Evolutionary conservation across 2,113 vertebrate species (phyloP), one percentile per base, ranked within the genome.

Genomic region (Platysternon megacephalum): DNA sequence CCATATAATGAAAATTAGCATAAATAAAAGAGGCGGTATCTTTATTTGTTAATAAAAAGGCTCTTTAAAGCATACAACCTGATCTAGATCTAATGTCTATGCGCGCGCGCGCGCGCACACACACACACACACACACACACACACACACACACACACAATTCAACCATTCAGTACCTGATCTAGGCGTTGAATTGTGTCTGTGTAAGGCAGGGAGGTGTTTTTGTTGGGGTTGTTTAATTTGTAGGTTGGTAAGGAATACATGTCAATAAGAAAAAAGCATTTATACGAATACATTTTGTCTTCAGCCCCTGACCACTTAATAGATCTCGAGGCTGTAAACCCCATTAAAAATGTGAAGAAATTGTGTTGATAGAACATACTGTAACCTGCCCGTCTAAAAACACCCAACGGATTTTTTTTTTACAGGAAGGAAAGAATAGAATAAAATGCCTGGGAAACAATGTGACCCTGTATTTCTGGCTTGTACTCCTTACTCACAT

Each of bases 91-190:
- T 13, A 21, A 44, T 28, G 0, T 42, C 11, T 0, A 0, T 6
- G 51, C 1, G 9, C 44, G 68, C 17, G 6, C 52, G 8, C 21
- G 3, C 52, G 4, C 11, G 11, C n/a, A n/a, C n/a, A n/a, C n/a
- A n/a, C n/a, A n/a, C n/a, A n/a, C n/a, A n/a, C n/a, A 0, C 1
- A 4, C 0, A 51, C n/a, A n/a, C 90, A 8, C 13, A 19, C 56
- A 46, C 49, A 42, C 44, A 39, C 80, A 13, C 79, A 39, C 80
- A 83, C 65, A 74, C n/a, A 72, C 35, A n/a, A 39, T 19, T 8
- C 61, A n/a, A n/a, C 8, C 35, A 8, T n/a, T 39, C 65, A 68
- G 32, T 8, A 44, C 10, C 24, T 28, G 72, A 13, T 44, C 24
- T 26, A 21, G 74, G 74, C 39, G 26, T 16, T 78, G 74, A 46